Base-by-base conservation (phyloP, 2,113 vertebrate species). In the Larimichthys polyactis region DNA sequence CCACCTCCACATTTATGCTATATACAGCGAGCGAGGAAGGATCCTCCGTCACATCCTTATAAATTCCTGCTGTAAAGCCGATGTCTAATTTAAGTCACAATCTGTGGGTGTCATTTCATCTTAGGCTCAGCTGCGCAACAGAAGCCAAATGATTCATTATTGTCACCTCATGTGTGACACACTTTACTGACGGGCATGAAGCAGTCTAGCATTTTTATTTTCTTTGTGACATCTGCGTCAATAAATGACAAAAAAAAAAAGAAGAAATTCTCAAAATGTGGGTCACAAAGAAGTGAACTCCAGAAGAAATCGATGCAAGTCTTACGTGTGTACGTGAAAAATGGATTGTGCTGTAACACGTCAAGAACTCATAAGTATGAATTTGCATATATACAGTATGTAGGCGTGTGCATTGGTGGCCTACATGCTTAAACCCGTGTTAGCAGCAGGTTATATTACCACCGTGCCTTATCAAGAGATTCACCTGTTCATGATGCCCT, bases 211-310 rank as follows among this genome's bases (percentile, higher is more conserved):
- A 17, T n/a, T 52, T 62, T 29, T 32, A 8, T 57, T 66, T 66
- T 32, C 14, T 6, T 66, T 27, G 55, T 40, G 1, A n/a, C 32
- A 71, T 70, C 27, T n/a, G 57, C 75, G 76, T 78, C 57, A 36
- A 51, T 15, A 90, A 64, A 67, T 76, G 36, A 75, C 15, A 73
- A 52, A 81, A 80, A 11, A 73, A 62, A 78, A 78, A 11, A 8
- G 63, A 74, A 52, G 11, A 32, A 40, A 62, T 29, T 15, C 49
- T 71, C 4, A 6, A 40, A 49, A 75, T 78, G 57, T 89, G 76
- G 59, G 80, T 78, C 14, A 48, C 80, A 65, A 78, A 46, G 12
- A n/a, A 1, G 17, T 58, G 17, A 57, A 12, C 4, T 27, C 2
- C 4, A 11, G 12, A 10, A 19, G 16, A 63, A 29, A 36, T 11